Evolutionary conservation across 2,888 invertebrate species (phyloP).

Genomic region (Automeris io): DNA sequence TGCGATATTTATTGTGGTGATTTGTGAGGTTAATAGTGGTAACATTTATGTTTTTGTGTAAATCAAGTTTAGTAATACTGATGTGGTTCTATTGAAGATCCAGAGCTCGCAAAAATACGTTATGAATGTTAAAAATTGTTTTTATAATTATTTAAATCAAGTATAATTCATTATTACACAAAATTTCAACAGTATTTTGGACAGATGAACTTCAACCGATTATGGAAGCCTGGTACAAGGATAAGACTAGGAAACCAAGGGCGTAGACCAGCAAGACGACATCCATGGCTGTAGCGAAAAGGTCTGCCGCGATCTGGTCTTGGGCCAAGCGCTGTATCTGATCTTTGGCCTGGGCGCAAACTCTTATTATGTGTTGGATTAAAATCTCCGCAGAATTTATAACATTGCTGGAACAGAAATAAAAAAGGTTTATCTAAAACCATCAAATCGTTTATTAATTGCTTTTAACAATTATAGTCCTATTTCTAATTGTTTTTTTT

Average conservation of each 20-base stretch:
- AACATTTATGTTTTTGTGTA: no score
- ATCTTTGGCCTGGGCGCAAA: conserved; percentile 20
- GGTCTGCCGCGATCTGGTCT: conserved; percentile 35
- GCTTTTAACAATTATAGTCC: no score
- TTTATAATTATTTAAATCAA: no score
- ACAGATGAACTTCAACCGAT: conserved; percentile 1
- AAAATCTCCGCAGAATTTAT: conserved; percentile 30
- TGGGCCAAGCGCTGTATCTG: conserved; percentile 29
- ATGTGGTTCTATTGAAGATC: no score
- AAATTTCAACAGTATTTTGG: background rate
- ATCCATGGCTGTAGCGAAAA: conserved; percentile 51
- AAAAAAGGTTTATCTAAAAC: no score
- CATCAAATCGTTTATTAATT: no score
- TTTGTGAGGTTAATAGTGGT: no score
- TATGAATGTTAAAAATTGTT: no score
- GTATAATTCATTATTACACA: background rate
- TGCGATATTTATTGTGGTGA: no score
- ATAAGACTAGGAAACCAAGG: conserved; percentile 50
- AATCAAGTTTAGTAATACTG: no score
- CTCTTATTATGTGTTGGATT: conserved; percentile 22
- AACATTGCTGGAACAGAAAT: conserved; percentile 35
- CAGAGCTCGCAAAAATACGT: no score
- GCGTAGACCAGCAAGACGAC: conserved; percentile 49
- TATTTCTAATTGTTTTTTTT: no score
- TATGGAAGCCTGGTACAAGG: conserved; percentile 45